These are phyloP conservation scores for Anagyrus pseudococci DNA, from an alignment of 2,888 invertebrate genomes.

Conservation along the genomic window DNA sequence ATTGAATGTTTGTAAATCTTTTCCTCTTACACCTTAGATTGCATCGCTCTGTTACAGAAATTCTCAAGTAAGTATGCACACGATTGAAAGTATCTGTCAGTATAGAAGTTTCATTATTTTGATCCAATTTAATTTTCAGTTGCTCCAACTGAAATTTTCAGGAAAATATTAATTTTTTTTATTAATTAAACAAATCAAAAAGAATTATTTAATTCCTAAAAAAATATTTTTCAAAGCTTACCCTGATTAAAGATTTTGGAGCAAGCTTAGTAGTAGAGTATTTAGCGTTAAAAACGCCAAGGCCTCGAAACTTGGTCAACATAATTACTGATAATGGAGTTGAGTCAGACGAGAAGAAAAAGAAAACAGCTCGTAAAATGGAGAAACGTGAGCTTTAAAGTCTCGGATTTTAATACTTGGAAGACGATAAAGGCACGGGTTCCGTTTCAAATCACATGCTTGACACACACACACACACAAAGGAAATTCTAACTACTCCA, in stretches of 20 bases:
- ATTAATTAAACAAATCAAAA: background rate
- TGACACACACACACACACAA: too few relatives aligned
- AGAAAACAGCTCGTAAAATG: background rate
- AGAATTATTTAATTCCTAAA: background rate
- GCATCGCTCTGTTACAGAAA: conserved; percentile 95
- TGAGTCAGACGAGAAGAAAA: too few relatives aligned
- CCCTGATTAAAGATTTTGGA: conserved; percentile 19
- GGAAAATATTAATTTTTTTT: background rate
- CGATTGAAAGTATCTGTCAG: conserved; percentile 86
- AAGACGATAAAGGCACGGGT: too few relatives aligned
- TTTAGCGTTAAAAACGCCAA: background rate
- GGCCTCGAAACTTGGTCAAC: conserved; percentile 12
- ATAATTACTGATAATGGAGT: too few relatives aligned
- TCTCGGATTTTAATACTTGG: too few relatives aligned
- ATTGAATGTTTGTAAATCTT: background rate
- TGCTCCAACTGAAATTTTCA: conserved; percentile 51
- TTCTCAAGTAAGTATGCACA: conserved; percentile 90
- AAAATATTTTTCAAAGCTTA: conserved; percentile 11
- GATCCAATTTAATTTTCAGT: conserved; percentile 46
- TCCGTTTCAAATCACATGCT: too few relatives aligned
- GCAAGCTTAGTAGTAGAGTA: conserved; percentile 20
- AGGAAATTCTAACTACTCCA: too few relatives aligned
- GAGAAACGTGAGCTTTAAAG: background rate
- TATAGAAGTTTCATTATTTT: conserved; percentile 41
- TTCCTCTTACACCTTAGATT: conserved; percentile 84